Evolutionary conservation across 2,888 invertebrate species (phyloP).

Genomic region (Euzophera pinguis): DNA sequence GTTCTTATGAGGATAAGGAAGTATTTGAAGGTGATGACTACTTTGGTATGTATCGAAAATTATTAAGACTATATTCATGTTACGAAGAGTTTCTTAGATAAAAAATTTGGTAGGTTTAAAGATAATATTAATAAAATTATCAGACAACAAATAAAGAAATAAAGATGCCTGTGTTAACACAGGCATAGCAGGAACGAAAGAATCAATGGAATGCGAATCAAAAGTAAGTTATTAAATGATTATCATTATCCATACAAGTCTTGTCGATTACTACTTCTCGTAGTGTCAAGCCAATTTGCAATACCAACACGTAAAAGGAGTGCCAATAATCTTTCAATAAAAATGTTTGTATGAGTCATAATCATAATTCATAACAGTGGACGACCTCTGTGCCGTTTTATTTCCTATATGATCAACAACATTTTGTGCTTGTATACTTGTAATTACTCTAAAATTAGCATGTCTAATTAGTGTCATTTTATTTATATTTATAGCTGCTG

Average conservation of each 20-base stretch:
- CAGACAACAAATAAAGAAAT: not conserved
- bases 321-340: conserved; percentile 10
- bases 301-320: conserved; percentile 6
- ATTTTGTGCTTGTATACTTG: not conserved
- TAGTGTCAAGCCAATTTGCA: not conserved
- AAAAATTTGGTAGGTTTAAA: no score
- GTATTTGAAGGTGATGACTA: no score
- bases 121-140: not conserved
- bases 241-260: conserved; percentile 5
- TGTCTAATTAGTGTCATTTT: not conserved
- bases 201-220: not conserved
- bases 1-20: no score
- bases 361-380: conserved; percentile 9
- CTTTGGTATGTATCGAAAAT: no score
- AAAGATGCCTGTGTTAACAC: not conserved
- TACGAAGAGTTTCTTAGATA: no score
- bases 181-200: not conserved
- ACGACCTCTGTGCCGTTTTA: conserved; percentile 3
- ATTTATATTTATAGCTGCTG: no score
- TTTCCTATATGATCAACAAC: conserved; percentile 5
- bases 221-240: conserved; percentile 5
- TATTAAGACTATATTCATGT: no score
- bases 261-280: conserved; percentile 3
- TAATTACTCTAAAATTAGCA: not conserved
- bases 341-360: conserved; percentile 8